A percentile compares a stretch with the other conserved stretches of the same genome.
These are phyloP conservation scores for Morone saxatilis DNA, from an alignment of 2,113 vertebrate species.

Conservation along the genomic window DNA sequence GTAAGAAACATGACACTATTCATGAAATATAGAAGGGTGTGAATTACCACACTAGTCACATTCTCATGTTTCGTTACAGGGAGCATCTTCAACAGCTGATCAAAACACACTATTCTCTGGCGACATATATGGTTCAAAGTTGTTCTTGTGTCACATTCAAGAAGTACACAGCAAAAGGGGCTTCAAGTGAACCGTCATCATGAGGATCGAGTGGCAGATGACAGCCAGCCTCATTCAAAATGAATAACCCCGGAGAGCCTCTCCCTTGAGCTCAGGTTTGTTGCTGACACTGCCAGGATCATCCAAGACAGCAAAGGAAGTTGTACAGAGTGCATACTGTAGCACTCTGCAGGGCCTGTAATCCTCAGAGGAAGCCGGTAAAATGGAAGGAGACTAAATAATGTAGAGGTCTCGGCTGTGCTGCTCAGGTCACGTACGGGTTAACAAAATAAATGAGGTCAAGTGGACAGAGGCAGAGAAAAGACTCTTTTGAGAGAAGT, in stretches of 20 bases:
- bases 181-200: constrained; percentile 47
- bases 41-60: constrained; percentile 29
- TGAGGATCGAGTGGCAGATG: constrained; percentile 59
- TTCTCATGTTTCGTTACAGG: constrained; percentile 50
- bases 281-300: constrained; percentile 37
- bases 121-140: constrained; percentile 17
- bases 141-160: neutral
- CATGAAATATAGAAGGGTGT: constrained; percentile 80
- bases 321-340: constrained; percentile 9
- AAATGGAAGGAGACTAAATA: constrained; percentile 62
- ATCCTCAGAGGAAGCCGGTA: constrained; percentile 55
- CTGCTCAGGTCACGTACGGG: constrained; percentile 22
- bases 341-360: constrained; percentile 28
- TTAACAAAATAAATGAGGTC: constrained; percentile 65
- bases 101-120: constrained; percentile 19
- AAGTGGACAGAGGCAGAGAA: constrained; percentile 35
- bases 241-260: constrained; percentile 65
- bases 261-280: constrained; percentile 64
- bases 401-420: constrained; percentile 43
- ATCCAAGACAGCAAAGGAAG: constrained; percentile 52
- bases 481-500: neutral
- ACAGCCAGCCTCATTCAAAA: constrained; percentile 79
- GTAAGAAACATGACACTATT: constrained; percentile 63
- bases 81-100: constrained; percentile 27
- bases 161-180: neutral